Base-by-base conservation (phyloP, 1,140 invertebrate genomes). In the Centruroides sculpturatus region DNA sequence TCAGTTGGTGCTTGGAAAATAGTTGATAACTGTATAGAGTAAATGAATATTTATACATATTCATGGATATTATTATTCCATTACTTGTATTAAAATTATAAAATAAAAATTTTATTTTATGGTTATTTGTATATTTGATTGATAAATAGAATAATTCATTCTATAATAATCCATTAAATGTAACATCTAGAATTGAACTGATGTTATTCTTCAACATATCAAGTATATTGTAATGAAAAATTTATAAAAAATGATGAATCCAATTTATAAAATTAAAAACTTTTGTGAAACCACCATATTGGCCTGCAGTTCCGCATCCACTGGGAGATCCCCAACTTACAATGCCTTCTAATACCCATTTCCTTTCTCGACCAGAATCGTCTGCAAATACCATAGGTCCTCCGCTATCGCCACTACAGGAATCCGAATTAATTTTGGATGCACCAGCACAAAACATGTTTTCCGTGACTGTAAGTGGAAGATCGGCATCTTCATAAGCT, bases 371-470 rank as follows among this genome's bases (percentile, higher is more conserved):
- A 13, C 59, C 56, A 10, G 63, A 56, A 35, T 62, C 57, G 13
- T 64, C 63, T 5, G 51, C 53, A 35, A 64, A 64, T 6, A 64
- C 63, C 57, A 64, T 59, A 2, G 63, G 63, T 12, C 63, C 63
- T n/a, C 63, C 63, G 57, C 63, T 64, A 13, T 64, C 63, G 6
- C 63, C 63, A 57, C 63, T 62, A 23, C 63, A 64, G 8, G 63
- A 57, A 51, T 64, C 63, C 8, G 47, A 54, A 10, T 47, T 56
- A 6, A 56, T 60, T 11, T 47, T 13, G 1, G 23, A 48, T 23
- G 41, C 59, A 7, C 63, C 63, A 6, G 63, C 63, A 56, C 63
- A 64, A 35, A 55, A 64, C 63, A 64, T 64, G 35, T 64, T 64
- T 7, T 62, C 63, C 23, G 63, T 64, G 3, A 64, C 63, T 23